A percentile compares a stretch with the other conserved stretches of the same genome.
Conservation (phyloP, 2,113 vertebrate species). For the Hystrix brachyura region DNA sequence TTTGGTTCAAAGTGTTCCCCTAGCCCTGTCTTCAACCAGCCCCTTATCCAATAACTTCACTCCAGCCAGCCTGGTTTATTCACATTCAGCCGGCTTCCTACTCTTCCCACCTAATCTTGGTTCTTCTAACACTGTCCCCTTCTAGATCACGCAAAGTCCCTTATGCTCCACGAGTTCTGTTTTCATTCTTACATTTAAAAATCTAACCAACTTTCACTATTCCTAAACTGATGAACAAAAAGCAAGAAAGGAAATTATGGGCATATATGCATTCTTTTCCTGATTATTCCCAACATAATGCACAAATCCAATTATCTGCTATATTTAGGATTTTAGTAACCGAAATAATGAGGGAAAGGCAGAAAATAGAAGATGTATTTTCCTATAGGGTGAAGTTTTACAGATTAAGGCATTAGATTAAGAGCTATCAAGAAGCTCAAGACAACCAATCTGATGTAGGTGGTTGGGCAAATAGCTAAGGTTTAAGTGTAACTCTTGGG, state of each 20-base stretch:
- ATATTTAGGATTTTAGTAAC: neutral
- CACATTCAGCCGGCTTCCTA: neutral
- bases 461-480: slow-evolving; percentile 20
- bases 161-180: neutral
- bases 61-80: neutral
- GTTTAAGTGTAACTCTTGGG: neutral
- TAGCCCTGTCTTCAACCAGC: neutral
- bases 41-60: no score
- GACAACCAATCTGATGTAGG: slow-evolving; percentile 28
- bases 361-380: neutral
- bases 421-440: slow-evolving; percentile 43
- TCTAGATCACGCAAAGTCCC: neutral
- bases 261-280: neutral
- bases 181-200: neutral
- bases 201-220: neutral
- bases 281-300: slow-evolving; percentile 3
- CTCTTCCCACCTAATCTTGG: neutral
- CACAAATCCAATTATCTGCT: neutral
- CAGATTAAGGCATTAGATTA: slow-evolving; percentile 40
- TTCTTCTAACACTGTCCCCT: neutral
- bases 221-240: neutral
- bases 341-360: slow-evolving; percentile 1
- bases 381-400: neutral
- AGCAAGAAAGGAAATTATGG: neutral
- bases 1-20: neutral